Base-by-base conservation (phyloP, 1,140 invertebrate genomes). In the Macrosteles quadrilineatus region DNA sequence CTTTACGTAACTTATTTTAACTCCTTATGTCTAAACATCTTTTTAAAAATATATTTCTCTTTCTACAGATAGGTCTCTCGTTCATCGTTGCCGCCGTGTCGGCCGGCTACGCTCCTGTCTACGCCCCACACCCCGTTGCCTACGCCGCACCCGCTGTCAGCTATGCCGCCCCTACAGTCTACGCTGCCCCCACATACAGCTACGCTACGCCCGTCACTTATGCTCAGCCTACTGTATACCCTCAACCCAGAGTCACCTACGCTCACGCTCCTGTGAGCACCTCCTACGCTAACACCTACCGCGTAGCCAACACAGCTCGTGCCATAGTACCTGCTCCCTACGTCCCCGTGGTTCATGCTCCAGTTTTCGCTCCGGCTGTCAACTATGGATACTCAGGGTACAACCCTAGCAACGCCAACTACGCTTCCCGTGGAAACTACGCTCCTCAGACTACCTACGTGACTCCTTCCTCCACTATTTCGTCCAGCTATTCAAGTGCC, bases 101-200 rank as follows among this genome's bases (percentile, higher is more conserved):
- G n/a, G n/a, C n/a, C n/a, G n/a, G n/a, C n/a, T n/a, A n/a, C 68
- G 75, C 36, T 70, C 71, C 65, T 2, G 75, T 70, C 1, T 14
- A 71, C 31, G 23, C 76, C 17, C 76, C 78, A 1, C 25, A 74
- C 50, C n/a, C n/a, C n/a, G n/a, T n/a, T n/a, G 65, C 72, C 9
- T 68, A 68, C 55, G 69, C 43, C 29, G 69, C 64, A 4, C 73
- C 62, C 40, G 76, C 78, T 62, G 47, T 77, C 3, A 50, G 47
- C 0, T 76, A 77, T 32, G 72, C 74, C 3, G 74, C 76, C 23
- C 73, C 76, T 30, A n/a, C n/a, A n/a, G n/a, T n/a, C n/a, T n/a
- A n/a, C n/a, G n/a, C n/a, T n/a, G n/a, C n/a, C n/a, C n/a, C n/a
- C n/a, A 70, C 12, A 64, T 57, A 43, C 45, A 50, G 32, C 57